Conservation (phyloP, 2,113 vertebrate species). For the Indicator indicator region DNA sequence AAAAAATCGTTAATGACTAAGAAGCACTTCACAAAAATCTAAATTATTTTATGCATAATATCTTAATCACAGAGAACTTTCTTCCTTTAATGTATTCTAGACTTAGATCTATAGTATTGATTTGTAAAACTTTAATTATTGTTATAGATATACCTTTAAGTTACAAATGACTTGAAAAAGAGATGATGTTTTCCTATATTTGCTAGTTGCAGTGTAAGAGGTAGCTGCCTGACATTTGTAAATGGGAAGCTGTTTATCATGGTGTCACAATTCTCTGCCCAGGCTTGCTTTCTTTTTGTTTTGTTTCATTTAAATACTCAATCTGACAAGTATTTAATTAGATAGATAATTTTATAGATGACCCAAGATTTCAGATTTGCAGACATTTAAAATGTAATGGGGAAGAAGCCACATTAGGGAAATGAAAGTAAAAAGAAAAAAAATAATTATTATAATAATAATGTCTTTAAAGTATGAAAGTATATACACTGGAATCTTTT, state of each 20-base stretch:
- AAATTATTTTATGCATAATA: neutral
- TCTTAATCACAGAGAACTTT: neutral
- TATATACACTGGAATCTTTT: neutral
- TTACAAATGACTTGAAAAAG: neutral
- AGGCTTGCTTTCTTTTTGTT: neutral
- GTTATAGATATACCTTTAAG: neutral
- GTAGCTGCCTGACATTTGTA: neutral
- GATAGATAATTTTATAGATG: neutral
- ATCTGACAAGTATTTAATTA: neutral
- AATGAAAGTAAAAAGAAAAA: neutral
- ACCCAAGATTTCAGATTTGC: neutral
- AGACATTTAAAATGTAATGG: neutral
- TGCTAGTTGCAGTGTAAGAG: neutral
- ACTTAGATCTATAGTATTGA: neutral
- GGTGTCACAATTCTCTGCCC: neutral
- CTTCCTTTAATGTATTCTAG: neutral
- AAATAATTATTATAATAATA: no score
- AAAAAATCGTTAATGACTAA: neutral
- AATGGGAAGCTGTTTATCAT: neutral
- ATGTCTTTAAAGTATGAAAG: neutral
- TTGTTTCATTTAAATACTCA: neutral
- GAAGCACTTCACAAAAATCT: neutral
- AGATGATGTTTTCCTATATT: neutral
- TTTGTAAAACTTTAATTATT: neutral
- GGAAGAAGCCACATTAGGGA: neutral